phyloP scores from a whole-genome alignment of 2,113 vertebrate species.

The Odontophorus gujanensis region DNA sequence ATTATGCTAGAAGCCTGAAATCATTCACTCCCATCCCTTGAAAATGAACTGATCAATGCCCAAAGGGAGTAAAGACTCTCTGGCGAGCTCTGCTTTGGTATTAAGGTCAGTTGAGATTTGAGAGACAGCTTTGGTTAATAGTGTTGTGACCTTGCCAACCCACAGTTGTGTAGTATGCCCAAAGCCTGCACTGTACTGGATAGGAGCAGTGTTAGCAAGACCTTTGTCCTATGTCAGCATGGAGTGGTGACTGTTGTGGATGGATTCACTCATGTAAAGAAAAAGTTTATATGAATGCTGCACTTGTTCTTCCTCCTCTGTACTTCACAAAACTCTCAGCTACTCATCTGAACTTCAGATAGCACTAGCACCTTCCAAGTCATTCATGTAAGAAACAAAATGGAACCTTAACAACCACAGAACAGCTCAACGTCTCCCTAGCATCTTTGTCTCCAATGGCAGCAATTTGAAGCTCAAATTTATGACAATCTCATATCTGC shows the following conservation, averaged over 20 bases:
- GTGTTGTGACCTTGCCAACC: slow-evolving; percentile 38
- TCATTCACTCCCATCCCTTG: neutral
- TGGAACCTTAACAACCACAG: neutral
- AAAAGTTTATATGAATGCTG: neutral
- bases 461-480: neutral
- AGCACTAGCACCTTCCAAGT: neutral
- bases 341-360: neutral
- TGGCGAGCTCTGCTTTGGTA: neutral
- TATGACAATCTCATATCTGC: neutral
- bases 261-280: rapidly evolving
- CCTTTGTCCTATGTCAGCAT: neutral
- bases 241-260: neutral
- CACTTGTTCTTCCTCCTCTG: neutral
- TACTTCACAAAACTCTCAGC: rapidly evolving
- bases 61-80: neutral
- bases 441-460: neutral
- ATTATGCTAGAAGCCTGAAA: neutral
- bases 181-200: neutral
- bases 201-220: neutral
- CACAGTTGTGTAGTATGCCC: neutral
- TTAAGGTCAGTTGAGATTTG: slow-evolving; percentile 49
- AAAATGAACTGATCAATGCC: neutral
- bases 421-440: neutral
- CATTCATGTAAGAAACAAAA: neutral
- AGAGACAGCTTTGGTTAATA: slow-evolving; percentile 42